Percentiles rank a stretch among this genome's conserved stretches.
These are phyloP conservation scores for Otolemur crassicaudatus DNA, from an alignment of 2,797 vertebrate genomes.

Conservation along the genomic window DNA sequence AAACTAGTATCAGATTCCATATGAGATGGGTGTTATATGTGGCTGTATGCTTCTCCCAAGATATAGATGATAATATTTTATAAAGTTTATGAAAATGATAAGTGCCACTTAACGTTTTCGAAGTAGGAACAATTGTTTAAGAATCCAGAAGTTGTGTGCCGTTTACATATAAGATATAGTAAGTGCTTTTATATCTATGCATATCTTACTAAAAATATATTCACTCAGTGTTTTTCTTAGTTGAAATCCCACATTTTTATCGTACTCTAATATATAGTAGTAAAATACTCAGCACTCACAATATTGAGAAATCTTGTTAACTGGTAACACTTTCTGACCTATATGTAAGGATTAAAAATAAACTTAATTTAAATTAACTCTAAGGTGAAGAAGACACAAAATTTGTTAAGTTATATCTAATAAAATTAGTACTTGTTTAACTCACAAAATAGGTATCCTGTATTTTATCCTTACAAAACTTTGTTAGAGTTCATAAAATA, in stretches of 20 bases:
- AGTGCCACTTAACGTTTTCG: background rate
- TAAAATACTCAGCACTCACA: background rate
- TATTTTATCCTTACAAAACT: background rate
- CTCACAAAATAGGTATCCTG: conserved; percentile 28
- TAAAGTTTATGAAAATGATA: background rate
- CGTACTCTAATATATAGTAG: background rate
- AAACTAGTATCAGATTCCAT: background rate
- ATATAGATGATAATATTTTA: background rate
- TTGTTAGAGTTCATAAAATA: conserved; percentile 16
- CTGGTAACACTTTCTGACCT: background rate
- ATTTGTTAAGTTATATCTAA: background rate
- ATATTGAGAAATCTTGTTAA: background rate
- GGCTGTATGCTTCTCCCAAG: background rate
- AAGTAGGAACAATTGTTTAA: background rate
- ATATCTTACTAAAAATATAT: background rate
- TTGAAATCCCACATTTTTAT: background rate
- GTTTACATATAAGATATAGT: background rate
- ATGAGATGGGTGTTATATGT: background rate
- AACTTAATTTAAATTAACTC: background rate
- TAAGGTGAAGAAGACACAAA: background rate
- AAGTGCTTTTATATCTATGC: background rate
- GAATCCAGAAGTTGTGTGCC: background rate
- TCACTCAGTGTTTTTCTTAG: background rate
- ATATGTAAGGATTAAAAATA: background rate
- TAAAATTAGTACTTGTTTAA: background rate